Conservation (phyloP, 2,888 invertebrate species). For the Tetranychus piercei region DNA sequence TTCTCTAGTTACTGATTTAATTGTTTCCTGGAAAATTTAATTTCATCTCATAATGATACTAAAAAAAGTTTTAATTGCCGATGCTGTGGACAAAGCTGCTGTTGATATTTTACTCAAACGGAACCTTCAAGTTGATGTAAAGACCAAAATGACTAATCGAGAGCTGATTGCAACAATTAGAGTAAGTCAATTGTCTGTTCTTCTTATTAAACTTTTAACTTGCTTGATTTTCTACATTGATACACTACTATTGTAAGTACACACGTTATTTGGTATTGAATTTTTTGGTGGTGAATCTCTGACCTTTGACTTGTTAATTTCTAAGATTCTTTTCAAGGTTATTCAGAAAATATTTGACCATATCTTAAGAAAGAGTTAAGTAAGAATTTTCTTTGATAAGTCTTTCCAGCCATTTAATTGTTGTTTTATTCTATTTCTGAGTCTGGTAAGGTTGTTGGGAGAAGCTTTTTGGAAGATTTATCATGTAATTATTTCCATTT, state of each 20-base stretch:
- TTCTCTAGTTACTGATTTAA: not conserved
- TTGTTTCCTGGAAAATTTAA: not conserved
- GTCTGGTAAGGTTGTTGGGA: no score
- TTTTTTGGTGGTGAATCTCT: no score
- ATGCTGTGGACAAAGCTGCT: conserved; percentile 74
- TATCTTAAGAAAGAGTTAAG: no score
- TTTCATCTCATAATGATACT: conserved; percentile 33
- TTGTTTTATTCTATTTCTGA: no score
- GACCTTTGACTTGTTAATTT: no score
- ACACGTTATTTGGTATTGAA: no score
- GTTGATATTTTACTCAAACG: conserved; percentile 54
- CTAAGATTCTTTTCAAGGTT: no score
- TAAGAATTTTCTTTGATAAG: no score
- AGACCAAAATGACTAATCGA: conserved; percentile 55
- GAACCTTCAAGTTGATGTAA: conserved; percentile 58
- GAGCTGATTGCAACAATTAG: conserved; percentile 62
- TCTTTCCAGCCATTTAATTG: no score
- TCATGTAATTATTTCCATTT: no score
- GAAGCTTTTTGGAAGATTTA: no score
- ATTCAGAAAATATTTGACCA: no score
- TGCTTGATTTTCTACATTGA: not conserved
- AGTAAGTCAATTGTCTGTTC: conserved; percentile 40
- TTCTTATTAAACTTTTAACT: conserved; percentile 24
- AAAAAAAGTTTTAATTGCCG: conserved; percentile 68
- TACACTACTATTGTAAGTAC: not conserved